These are phyloP conservation scores for Sussaba pulchella DNA, from an alignment of 2,888 invertebrate genomes.

Conservation along the genomic window DNA sequence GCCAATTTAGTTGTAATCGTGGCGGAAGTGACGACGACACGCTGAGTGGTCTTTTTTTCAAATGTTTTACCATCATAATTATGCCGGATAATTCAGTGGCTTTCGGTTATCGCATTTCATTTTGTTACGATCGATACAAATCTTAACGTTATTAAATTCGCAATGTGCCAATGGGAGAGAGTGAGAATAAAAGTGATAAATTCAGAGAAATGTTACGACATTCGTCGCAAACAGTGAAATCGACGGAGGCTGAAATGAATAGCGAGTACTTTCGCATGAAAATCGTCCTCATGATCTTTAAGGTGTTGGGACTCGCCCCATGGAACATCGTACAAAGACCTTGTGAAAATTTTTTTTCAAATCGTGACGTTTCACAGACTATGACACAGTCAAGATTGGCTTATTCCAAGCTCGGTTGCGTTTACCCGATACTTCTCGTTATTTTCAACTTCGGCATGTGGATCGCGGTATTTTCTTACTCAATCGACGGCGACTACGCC, in stretches of 20 bases:
- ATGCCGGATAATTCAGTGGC: too few species aligned
- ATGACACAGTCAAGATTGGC: slow-evolving; percentile 35
- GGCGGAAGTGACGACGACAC: background rate
- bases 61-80: too few species aligned
- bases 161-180: too few species aligned
- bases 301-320: slow-evolving; percentile 57
- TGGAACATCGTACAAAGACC: background rate
- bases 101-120: background rate
- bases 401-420: slow-evolving; percentile 35
- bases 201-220: background rate
- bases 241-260: background rate
- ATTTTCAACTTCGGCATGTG: slow-evolving; percentile 27
- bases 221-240: background rate
- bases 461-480: slow-evolving; percentile 33
- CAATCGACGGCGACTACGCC: background rate
- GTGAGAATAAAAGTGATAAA: background rate
- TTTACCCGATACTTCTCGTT: slow-evolving; percentile 63
- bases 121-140: slow-evolving; percentile 1
- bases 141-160: too few species aligned
- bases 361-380: background rate
- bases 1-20: slow-evolving; percentile 8
- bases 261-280: slow-evolving; percentile 19
- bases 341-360: background rate
- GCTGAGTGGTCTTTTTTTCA: too few species aligned
- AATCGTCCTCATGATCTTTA: slow-evolving; percentile 23